Conservation (phyloP, 1,140 invertebrate species). For the Drosophila arizonae region DNA sequence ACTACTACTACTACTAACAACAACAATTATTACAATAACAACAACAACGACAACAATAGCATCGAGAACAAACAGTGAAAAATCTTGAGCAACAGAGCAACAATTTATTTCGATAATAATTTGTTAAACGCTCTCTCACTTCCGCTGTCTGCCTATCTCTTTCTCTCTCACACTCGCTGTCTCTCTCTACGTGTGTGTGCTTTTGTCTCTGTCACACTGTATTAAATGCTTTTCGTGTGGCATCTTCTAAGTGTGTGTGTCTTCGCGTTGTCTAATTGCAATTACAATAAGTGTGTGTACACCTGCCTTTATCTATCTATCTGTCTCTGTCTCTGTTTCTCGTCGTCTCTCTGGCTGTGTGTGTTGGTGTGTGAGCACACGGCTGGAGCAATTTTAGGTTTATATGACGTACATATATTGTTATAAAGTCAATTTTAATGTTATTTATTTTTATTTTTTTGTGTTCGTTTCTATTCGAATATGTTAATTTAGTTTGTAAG, state of each 20-base stretch:
- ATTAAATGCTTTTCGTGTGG: conserved; percentile 15
- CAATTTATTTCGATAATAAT: conserved; percentile 26
- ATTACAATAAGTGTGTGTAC: conserved; percentile 26
- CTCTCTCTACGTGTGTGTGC: neutral
- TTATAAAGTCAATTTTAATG: neutral
- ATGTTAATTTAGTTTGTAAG: conserved; percentile 22
- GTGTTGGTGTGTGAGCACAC: conserved; percentile 19
- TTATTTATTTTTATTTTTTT: conserved; percentile 8
- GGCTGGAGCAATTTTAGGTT: neutral
- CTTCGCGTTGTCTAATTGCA: conserved; percentile 18
- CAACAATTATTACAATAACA: neutral
- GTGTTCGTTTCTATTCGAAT: neutral
- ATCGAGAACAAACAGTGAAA: conserved; percentile 5
- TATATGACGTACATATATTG: too few species aligned
- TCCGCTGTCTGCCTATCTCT: neutral
- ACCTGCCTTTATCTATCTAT: neutral
- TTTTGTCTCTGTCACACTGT: conserved; percentile 1
- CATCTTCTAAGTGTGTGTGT: conserved; percentile 32
- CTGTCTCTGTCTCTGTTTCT: conserved; percentile 11
- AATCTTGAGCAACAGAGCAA: conserved; percentile 26
- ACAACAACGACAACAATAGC: conserved; percentile 13
- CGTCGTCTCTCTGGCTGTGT: neutral
- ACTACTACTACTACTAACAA: conserved; percentile 4
- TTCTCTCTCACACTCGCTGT: neutral
- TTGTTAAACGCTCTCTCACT: conserved; percentile 13